Evolutionary conservation across 2,888 invertebrate species (phyloP).

Genomic region (Heteromurus nitidus): DNA sequence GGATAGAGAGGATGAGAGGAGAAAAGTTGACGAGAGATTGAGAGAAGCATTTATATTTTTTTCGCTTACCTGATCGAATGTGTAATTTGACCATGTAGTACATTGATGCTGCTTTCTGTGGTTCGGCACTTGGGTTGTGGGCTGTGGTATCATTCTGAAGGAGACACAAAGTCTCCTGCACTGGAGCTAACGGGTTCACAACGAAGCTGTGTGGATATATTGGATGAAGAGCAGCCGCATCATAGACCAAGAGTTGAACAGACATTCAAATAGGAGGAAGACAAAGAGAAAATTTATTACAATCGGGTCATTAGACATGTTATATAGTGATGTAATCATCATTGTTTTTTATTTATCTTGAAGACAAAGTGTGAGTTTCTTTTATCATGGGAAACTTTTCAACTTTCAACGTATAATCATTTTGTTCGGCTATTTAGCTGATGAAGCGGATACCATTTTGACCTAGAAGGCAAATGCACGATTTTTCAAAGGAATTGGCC

Average conservation of each 20-base stretch:
- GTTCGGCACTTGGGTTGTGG: slow-evolving; percentile 89
- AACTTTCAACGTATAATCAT: too few relatives aligned
- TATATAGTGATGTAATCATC: neutral
- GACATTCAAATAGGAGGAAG: too few relatives aligned
- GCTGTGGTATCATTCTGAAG: slow-evolving; percentile 94
- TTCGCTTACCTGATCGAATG: slow-evolving; percentile 82
- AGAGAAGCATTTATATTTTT: slow-evolving; percentile 7
- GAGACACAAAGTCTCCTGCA: slow-evolving; percentile 92
- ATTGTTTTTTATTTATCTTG: too few relatives aligned
- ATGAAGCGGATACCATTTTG: neutral
- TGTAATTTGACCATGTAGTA: slow-evolving; percentile 96
- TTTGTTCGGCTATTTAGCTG: too few relatives aligned
- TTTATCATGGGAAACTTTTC: neutral
- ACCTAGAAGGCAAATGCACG: neutral
- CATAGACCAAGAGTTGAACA: neutral
- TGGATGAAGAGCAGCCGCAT: neutral
- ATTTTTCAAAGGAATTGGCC: neutral
- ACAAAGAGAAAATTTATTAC: slow-evolving; percentile 1
- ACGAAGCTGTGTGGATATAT: slow-evolving; percentile 84
- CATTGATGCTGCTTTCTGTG: slow-evolving; percentile 89
- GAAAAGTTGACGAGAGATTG: neutral
- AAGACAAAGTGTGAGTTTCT: too few relatives aligned
- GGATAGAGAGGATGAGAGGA: neutral
- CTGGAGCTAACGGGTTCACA: slow-evolving; percentile 91
- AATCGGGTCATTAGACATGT: slow-evolving; percentile 21